Base-by-base conservation (phyloP, 2,797 vertebrate genomes). In the Peromyscus nudipes region DNA sequence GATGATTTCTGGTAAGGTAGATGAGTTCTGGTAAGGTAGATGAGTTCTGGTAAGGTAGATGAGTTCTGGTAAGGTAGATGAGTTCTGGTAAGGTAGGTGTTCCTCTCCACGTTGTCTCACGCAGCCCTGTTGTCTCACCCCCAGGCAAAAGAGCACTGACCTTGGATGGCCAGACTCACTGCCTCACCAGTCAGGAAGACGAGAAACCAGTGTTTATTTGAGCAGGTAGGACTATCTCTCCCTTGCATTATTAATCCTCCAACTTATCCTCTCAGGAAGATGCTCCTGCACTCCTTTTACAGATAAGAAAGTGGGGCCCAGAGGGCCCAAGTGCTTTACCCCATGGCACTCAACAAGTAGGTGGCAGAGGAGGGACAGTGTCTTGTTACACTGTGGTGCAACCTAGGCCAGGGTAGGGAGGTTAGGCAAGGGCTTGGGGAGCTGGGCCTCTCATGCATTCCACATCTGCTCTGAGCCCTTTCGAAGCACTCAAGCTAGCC, bases 281-380 rank as follows among this genome's bases (percentile, higher is more conserved):
- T 6, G 55, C 65, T 81, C 52, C 89, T 94, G 25, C 37, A 37
- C 19, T 96, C 46, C 13, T n/a, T 67, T 96, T 92, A 84, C 29
- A 83, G n/a, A 57, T 6, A 46, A 64, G 46, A 11, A 71, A 65
- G 16, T 17, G 10, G 17, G 29, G n/a, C 46, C 80, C 77, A 67
- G 86, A 93, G 23, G 52, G 46, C 25, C 11, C 46, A n/a, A 34
- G 25, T 29, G 62, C 57, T 90, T 81, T 81, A 73, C 29, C 43
- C 57, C 75, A 17, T 12, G n/a, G 65, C 80, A 31, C 34, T 83
- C 69, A 46, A 27, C 19, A 14, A 40, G 27, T 69, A 19, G 64
- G 71, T 16, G 21, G 23, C 60, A 81, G 84, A n/a, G 9, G 73
- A 69, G 8, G 14, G 55, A 49, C 77, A 21, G 23, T 31, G 7